These are phyloP conservation scores for Heterohyrax brucei DNA, from an alignment of 2,797 vertebrate species.

Conservation along the genomic window DNA sequence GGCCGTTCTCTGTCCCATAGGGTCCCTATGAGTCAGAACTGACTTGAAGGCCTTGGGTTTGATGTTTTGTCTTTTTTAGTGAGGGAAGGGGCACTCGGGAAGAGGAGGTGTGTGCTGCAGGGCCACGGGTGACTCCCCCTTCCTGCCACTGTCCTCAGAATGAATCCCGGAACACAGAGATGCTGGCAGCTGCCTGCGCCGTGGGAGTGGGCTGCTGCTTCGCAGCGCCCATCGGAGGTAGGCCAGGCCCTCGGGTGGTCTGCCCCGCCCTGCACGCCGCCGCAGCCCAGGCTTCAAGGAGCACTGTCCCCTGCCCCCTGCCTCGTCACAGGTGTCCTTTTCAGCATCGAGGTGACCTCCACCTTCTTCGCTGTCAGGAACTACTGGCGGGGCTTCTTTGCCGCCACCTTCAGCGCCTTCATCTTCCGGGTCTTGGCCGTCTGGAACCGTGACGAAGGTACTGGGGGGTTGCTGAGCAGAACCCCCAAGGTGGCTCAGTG, in stretches of 20 bases:
- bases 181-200: conserved; percentile 97
- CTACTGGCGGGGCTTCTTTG: conserved; percentile 99
- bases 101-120: background rate
- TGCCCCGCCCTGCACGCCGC: background rate
- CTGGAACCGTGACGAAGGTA: conserved; percentile 99
- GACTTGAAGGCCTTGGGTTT: no score
- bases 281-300: background rate
- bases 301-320: background rate
- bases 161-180: conserved; percentile 98
- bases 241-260: conserved; percentile 86
- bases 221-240: conserved; percentile 98
- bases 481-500: background rate
- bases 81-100: no score
- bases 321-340: conserved; percentile 94
- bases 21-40: no score
- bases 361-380: conserved; percentile 99
- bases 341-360: conserved; percentile 99
- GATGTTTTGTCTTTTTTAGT: no score
- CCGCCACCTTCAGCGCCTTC: conserved; percentile 98
- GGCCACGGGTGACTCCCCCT: background rate
- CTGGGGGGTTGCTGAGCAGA: background rate
- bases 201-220: conserved; percentile 99
- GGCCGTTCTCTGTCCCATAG: no score
- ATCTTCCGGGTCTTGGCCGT: conserved; percentile 98
- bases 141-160: conserved; percentile 91